Conservation (phyloP, 2,113 vertebrate species). For the Puffinus mauretanicus region DNA sequence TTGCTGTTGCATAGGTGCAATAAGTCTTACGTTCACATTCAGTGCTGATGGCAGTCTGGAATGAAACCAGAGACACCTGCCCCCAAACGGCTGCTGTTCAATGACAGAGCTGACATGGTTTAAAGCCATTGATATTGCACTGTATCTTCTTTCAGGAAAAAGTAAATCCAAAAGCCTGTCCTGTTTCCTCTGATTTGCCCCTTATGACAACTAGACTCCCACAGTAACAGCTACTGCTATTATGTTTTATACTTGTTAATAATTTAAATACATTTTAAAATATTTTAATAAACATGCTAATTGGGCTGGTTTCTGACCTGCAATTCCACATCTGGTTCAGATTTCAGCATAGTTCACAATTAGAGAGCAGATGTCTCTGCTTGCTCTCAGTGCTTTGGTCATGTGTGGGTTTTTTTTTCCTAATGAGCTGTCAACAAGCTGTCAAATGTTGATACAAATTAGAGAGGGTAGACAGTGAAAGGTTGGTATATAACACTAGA, state of each 20-base stretch:
- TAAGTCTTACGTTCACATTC: background rate
- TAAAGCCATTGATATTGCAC: background rate
- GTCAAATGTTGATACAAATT: slow-evolving; percentile 29
- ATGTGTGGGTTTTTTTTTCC: background rate
- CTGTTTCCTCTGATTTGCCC: background rate
- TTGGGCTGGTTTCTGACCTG: background rate
- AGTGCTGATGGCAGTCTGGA: background rate
- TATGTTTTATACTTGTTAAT: background rate
- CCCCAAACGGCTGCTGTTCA: background rate
- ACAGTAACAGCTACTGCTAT: background rate
- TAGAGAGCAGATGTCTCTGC: background rate
- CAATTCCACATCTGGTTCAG: background rate
- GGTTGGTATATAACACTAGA: background rate
- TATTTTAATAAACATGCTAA: background rate
- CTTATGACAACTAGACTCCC: background rate
- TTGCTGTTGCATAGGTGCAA: background rate
- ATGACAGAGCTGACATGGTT: background rate
- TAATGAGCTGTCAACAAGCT: slow-evolving; percentile 55
- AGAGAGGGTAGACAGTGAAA: background rate
- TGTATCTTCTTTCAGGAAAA: background rate
- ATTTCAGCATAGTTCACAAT: background rate
- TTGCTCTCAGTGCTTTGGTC: background rate
- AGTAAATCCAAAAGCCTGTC: background rate
- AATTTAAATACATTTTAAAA: background rate
- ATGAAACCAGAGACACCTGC: background rate